These are phyloP conservation scores for Ostrea edulis DNA, from an alignment of 1,140 invertebrate species.

Conservation along the genomic window DNA sequence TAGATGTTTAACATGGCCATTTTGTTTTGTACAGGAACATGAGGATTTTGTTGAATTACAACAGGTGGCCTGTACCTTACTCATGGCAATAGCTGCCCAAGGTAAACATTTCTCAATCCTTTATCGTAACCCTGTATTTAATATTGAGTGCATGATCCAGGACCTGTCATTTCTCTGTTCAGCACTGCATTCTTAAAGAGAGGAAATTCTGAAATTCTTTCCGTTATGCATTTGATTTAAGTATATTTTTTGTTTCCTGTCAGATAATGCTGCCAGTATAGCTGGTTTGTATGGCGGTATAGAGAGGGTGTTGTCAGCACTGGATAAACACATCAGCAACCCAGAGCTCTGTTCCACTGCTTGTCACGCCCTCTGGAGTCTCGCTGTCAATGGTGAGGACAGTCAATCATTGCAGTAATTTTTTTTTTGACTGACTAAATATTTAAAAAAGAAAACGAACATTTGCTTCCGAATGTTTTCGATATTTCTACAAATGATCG, in stretches of 20 bases:
- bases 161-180: too few species aligned
- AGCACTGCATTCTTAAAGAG: too few species aligned
- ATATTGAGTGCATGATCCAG: too few species aligned
- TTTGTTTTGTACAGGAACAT: constrained; percentile 64
- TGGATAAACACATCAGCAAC: constrained; percentile 66
- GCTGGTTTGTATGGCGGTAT: constrained; percentile 72
- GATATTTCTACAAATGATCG: too few species aligned
- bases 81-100: constrained; percentile 75
- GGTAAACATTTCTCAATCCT: constrained; percentile 51
- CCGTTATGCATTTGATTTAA: too few species aligned
- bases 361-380: constrained; percentile 75
- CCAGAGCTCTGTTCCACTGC: constrained; percentile 66
- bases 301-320: constrained; percentile 66
- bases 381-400: constrained; percentile 70
- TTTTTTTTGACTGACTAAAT: not conserved
- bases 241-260: constrained; percentile 29
- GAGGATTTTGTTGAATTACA: constrained; percentile 68
- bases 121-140: too few species aligned
- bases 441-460: not conserved
- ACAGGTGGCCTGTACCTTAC: constrained; percentile 63
- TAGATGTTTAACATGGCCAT: too few species aligned
- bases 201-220: too few species aligned
- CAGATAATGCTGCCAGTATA: constrained; percentile 64
- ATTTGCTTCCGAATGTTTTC: constrained; percentile 48
- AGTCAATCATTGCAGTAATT: not conserved